A percentile compares a stretch with the other conserved stretches of the same genome.
Evolutionary conservation across 2,888 invertebrate species (phyloP).

Genomic region (Troides aeacus): DNA sequence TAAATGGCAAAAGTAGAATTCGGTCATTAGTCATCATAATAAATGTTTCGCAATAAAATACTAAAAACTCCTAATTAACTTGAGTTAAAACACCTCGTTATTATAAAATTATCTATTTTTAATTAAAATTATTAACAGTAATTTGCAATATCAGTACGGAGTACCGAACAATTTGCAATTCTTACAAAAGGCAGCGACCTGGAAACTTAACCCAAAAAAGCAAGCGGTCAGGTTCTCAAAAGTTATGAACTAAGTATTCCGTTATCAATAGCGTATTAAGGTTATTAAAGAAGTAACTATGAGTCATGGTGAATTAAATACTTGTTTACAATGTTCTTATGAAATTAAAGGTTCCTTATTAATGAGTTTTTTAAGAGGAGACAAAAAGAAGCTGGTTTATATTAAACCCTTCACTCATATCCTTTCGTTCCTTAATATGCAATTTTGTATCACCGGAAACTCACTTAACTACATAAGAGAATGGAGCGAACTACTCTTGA

Average conservation of each 20-base stretch:
- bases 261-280: constrained; percentile 9
- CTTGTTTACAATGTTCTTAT: constrained; percentile 11
- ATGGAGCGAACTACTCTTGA: background rate
- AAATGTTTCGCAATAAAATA: too few species aligned
- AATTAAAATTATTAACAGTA: background rate
- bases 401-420: background rate
- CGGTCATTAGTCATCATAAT: too few species aligned
- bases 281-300: background rate
- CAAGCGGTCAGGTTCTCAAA: constrained; percentile 11
- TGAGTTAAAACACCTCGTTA: background rate
- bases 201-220: constrained; percentile 12
- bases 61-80: too few species aligned
- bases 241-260: constrained; percentile 13
- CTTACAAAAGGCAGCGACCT: constrained; percentile 19
- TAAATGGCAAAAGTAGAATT: too few species aligned
- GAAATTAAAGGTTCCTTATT: too few species aligned
- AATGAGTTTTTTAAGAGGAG: too few species aligned
- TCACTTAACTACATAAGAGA: background rate
- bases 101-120: background rate
- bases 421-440: background rate
- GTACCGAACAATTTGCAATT: constrained; percentile 10
- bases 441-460: background rate
- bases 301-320: background rate
- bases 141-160: background rate
- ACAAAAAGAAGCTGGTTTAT: background rate